Base-by-base conservation (phyloP, 2,113 vertebrate genomes). In the Pteronura brasiliensis region DNA sequence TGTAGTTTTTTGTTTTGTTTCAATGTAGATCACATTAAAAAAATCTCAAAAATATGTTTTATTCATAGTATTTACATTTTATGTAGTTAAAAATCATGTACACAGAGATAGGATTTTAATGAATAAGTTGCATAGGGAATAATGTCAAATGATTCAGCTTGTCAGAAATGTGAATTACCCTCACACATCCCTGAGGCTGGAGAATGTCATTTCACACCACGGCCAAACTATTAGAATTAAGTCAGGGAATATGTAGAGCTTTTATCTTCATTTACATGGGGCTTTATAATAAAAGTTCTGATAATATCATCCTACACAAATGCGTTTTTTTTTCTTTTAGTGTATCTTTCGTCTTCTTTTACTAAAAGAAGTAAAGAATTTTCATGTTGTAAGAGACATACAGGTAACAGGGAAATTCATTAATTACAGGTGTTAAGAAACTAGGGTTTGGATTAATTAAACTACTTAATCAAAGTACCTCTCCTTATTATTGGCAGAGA, bases 141-240 rank as follows among this genome's bases (percentile, higher is more conserved):
- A 87, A 90, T 97, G 65, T 96, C 95, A 93, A 95, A 77, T 88
- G 96, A 94, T 85, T 96, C 76, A 79, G 81, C 93, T 95, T 96
- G 84, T 96, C 92, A 88, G 65, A 94, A 96, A 97, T 96, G 88
- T 96, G 86, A 90, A 97, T 93, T 96, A 91, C 81, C 90, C 74
- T 94, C 84, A 96, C 88, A 96, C 84, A 84, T 96, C 59, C 31
- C 84, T 39, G 4, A 77, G 63, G 14, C 94, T 96, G 95, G 31
- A 91, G 88, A 88, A 85, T 95, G 92, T 96, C 87, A 96, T 49
- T 96, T 97, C 93, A 97, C 93, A 96, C 44, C 20, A 36, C 36
- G 94, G 80, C 23, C 57, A 97, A 61, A 39, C 83, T 97, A 47
- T 95, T 86, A 93, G 59, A 91, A 72, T 90, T 71, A 95, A 96